Base-by-base conservation (phyloP, 2,888 invertebrate species). In the Cryptocheilus praepositus region DNA sequence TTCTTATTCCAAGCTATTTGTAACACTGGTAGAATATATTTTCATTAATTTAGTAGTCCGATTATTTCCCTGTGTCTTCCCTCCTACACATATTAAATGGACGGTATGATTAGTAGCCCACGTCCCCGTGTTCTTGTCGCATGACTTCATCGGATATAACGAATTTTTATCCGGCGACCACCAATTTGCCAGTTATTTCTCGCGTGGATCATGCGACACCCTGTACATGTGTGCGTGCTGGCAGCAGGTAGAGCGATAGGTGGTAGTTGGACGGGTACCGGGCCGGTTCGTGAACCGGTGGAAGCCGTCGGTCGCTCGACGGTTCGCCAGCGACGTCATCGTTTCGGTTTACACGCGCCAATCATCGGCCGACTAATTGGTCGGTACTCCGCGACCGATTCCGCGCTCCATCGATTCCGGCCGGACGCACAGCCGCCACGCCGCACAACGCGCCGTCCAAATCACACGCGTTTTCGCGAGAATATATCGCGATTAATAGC, bases 351-450 rank as follows among this genome's bases (percentile, higher is more conserved):
- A 86, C 86, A 85, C 85, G 85, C 85, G 85, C 84, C 87, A 87
- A 88, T 86, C 86, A 86, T 87, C 86, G 83, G 76, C 79, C 80
- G 79, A 83, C 88, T 88, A 88, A 88, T 88, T 88, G 86, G 83
- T 84, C 82, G 82, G 82, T 81, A 82, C 81, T 83, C 85, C 82
- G 80, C 82, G 84, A 81, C 83, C 78, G 82, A 82, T 80, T 83
- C 77, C 74, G 75, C 79, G 77, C 80, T 76, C 77, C 78, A 79
- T 81, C 81, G 79, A 79, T 72, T 73, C 68, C 64, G 63, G 70
- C 64, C 61, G 67, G 63, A 61, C 71, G 64, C 36, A 36, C 36
- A 36, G 36, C 36, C 36, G 36, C 36, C 36, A 36, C 11, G 36
- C 36, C 36, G 36, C 36, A 36, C 36, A 36, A 11, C 36, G 36